A percentile compares a stretch with the other conserved stretches of the same genome.
These are phyloP conservation scores for Rhagologus leucostigma DNA, from an alignment of 2,113 vertebrate species.

Conservation along the genomic window DNA sequence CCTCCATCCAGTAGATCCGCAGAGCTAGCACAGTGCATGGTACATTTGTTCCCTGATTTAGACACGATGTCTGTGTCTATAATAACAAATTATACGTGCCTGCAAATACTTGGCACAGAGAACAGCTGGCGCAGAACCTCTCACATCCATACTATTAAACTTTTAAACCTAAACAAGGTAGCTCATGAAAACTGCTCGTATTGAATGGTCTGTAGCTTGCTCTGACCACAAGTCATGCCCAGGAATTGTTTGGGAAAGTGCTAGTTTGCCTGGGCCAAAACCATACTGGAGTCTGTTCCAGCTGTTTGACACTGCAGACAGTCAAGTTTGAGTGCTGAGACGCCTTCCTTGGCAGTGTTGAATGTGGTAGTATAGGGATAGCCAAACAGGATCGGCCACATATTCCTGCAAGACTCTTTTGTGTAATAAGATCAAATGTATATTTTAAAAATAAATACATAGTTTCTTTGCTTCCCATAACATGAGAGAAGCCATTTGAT, in stretches of 20 bases:
- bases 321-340: constrained; percentile 12
- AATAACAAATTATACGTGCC: not conserved
- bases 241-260: constrained; percentile 49
- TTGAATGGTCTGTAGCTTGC: not conserved
- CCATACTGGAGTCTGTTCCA: constrained; percentile 17
- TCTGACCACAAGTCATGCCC: constrained; percentile 5
- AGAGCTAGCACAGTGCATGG: not conserved
- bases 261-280: constrained; percentile 2
- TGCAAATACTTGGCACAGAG: not conserved
- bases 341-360: not conserved
- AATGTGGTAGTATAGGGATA: not conserved
- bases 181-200: not conserved
- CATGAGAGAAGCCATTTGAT: not conserved
- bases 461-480: constrained; percentile 23
- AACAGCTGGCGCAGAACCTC: not conserved
- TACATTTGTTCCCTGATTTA: not conserved
- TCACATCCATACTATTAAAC: not conserved
- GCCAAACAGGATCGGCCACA: constrained; percentile 44
- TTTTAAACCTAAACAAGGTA: constrained; percentile 34
- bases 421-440: not conserved
- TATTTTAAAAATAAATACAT: not conserved
- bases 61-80: not conserved
- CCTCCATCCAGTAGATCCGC: not conserved
- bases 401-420: constrained; percentile 4
- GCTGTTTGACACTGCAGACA: not conserved